Evolutionary conservation across 1,140 invertebrate genomes (phyloP), one percentile per base, ranked within the genome.

Genomic region (Olivierus martensii): DNA sequence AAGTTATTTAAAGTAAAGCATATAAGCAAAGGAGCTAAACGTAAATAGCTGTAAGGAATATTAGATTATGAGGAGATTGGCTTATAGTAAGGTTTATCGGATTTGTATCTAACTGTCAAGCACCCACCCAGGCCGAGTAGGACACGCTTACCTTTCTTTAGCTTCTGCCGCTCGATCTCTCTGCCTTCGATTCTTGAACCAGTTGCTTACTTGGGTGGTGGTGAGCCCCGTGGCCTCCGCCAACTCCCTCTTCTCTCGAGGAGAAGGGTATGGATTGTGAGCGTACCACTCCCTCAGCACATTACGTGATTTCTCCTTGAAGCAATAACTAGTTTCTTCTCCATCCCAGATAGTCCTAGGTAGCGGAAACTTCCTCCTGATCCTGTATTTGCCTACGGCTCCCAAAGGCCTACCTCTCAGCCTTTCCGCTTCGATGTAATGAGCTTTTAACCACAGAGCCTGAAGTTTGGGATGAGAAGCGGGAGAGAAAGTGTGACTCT

Each of bases 261-360:
- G 90, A 57, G 87, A 85, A 17, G 94, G 85, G 74, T 95, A 95
- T 2, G 88, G 89, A 73, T 94, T 94, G 67, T 85, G 82, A 12
- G 79, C 75, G 69, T 94, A 93, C 59, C 68, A 72, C 60, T 95
- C 88, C 48, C 89, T 75, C 46, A 95, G 71, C 14, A 92, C 83
- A 45, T 82, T 86, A 57, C 91, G 74, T 3, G 88, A 92, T 69
- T 86, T 83, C 67, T 97, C 92, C 67, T 96, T 98, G 71, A 98
- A 98, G 68, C 92, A 96, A 66, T 98, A 97, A 0, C 94, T 83
- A 0, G 89, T 96, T 69, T 97, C 92, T 65, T 98, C 93, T 0
- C 94, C 94, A 68, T 98, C 94, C 93, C 93, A 98, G 51, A 98
- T 97, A 0, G 92, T 97, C 64, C 88, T 87, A 1, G 94, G 94